Conservation (phyloP, 1,140 invertebrate genomes). For the Laupala kohalensis region DNA sequence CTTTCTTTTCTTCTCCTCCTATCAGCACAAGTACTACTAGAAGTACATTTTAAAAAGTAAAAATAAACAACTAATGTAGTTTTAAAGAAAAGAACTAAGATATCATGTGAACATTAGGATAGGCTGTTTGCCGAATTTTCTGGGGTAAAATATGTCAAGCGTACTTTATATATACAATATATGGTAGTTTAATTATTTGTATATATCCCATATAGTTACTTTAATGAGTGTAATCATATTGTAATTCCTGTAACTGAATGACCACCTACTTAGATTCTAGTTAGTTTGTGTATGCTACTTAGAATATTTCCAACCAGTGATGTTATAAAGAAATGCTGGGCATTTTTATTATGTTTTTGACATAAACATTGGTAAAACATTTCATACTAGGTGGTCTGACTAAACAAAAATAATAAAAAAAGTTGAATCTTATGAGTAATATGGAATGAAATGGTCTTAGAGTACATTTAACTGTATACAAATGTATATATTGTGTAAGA, state of each 20-base stretch:
- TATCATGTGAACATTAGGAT: slow-evolving; percentile 10
- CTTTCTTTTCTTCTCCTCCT: slow-evolving; percentile 8
- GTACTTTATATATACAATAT: slow-evolving; percentile 12
- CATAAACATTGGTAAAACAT: not conserved
- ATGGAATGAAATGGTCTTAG: not conserved
- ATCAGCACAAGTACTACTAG: slow-evolving; percentile 1
- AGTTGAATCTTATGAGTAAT: not conserved
- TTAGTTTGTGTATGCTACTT: slow-evolving; percentile 4
- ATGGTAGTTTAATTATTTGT: slow-evolving; percentile 12
- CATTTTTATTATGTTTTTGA: not conserved
- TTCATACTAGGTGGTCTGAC: slow-evolving; percentile 2
- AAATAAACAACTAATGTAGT: not conserved
- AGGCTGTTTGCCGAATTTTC: slow-evolving; percentile 11
- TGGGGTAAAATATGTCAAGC: slow-evolving; percentile 8
- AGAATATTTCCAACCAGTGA: slow-evolving; percentile 7
- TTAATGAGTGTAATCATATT: slow-evolving; percentile 8
- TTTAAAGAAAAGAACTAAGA: not conserved
- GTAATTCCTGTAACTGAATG: slow-evolving; percentile 7
- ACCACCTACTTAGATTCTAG: slow-evolving; percentile 5
- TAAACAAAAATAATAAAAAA: slow-evolving; percentile 1
- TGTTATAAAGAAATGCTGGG: not conserved
- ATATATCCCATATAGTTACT: slow-evolving; percentile 6
- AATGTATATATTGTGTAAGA: slow-evolving; percentile 4
- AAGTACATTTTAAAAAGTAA: slow-evolving; percentile 2
- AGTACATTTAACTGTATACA: slow-evolving; percentile 1